Evolutionary conservation across 2,888 invertebrate genomes (phyloP), one percentile per base, ranked within the genome.

Genomic region (Lasioglossum figueresi): DNA sequence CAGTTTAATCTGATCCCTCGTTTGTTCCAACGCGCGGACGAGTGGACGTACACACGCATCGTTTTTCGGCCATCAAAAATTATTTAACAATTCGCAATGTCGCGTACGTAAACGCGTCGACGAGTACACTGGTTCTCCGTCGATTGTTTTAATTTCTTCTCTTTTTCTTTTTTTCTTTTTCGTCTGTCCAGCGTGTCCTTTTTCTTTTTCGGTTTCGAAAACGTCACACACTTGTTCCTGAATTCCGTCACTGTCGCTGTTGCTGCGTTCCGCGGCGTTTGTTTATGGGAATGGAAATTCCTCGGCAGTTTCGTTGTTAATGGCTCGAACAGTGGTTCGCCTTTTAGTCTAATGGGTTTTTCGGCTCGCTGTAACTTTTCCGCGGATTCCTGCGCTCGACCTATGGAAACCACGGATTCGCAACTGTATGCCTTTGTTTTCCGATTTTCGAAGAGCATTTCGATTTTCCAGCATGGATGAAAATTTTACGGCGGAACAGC

Each of bases 331-430:
- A 12, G 45, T 19, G 37, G 31, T 23, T 12, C 19, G 48, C 31
- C 10, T n/a, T 74, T 40, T 23, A 43, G 2, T 59, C 56, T 34
- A 79, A 70, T 59, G 34, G 45, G 12, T 52, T 70, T 59, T 19
- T n/a, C 59, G 31, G 12, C 19, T 37, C 16, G 43, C 68, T 72
- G 12, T 63, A 63, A 5, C 14, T 31, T 31, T 63, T 16, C 56
- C 59, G 5, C 31, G 59, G 31, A 63, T 31, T 31, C 16, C 16
- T 27, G 59, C 59, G n/a, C 56, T 4, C 0, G 48, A 66, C 27
- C 19, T 23, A 45, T 70, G 74, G 27, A 82, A 80, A 82, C 74
- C 80, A 31, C 80, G 40, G 74, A 82, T 80, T 34, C 31, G 80
- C 23, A 59, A n/a, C 31, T 40, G 68, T 40, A 56, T 2, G 34